Percentiles rank a stretch among this genome's conserved stretches.
Conservation (phyloP, 1,140 invertebrate genomes). For the Diploscapter pachys region DNA sequence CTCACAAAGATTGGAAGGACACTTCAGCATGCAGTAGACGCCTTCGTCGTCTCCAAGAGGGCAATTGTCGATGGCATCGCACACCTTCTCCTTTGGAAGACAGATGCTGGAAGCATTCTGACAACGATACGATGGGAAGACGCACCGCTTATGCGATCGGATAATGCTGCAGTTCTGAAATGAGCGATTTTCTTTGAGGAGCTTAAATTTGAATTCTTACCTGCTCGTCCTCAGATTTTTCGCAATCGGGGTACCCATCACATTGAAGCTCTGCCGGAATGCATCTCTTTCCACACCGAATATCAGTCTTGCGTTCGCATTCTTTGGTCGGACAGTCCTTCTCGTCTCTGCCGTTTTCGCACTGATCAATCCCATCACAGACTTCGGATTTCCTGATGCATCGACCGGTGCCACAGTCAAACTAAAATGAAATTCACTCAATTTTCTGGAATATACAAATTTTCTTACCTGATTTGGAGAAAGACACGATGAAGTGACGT, state of each 20-base stretch:
- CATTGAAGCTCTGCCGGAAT: conserved; percentile 84
- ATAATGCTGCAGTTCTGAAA: no score
- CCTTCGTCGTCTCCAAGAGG: conserved; percentile 62
- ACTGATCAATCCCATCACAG: conserved; percentile 78
- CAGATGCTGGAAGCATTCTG: conserved; percentile 68
- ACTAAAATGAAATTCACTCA: background rate
- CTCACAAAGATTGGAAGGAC: conserved; percentile 1
- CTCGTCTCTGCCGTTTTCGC: conserved; percentile 64
- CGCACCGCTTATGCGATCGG: conserved; percentile 55
- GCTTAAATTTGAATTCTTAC: no score
- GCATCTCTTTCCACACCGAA: conserved; percentile 71
- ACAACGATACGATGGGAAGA: conserved; percentile 61
- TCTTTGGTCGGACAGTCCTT: conserved; percentile 36
- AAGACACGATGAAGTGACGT: conserved; percentile 19
- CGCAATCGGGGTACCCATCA: conserved; percentile 80
- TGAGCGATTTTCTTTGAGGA: no score
- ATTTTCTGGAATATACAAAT: no score
- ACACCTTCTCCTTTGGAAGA: conserved; percentile 84
- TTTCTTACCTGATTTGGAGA: conserved; percentile 19
- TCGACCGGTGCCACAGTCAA: conserved; percentile 25
- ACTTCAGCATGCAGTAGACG: conserved; percentile 1
- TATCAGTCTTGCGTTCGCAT: conserved; percentile 17
- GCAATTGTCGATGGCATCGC: conserved; percentile 84
- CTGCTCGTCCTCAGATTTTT: conserved; percentile 61
- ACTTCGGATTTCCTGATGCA: conserved; percentile 62